Evolutionary conservation across 2,113 vertebrate species (phyloP).

Genomic region (Atrichornis clamosus): DNA sequence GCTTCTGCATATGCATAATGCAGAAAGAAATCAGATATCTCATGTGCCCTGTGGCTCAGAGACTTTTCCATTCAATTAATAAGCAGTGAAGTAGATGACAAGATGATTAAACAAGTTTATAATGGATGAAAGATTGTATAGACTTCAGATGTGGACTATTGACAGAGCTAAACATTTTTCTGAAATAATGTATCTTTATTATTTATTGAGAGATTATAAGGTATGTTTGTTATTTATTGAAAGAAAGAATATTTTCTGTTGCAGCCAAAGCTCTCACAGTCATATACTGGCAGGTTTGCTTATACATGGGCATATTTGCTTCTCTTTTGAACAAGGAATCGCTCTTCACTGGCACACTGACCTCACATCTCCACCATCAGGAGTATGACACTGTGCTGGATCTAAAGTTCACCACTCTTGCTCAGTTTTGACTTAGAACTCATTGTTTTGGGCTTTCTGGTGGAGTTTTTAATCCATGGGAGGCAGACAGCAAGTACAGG

Average conservation of each 20-base stretch:
- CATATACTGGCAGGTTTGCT: background rate
- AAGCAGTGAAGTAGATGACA: conserved; percentile 16
- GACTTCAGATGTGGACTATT: background rate
- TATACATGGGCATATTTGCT: background rate
- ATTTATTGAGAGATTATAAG: background rate
- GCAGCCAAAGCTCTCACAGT: background rate
- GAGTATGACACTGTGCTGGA: background rate
- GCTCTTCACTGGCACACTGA: background rate
- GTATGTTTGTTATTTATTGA: background rate
- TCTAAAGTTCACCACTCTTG: background rate
- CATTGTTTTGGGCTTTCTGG: background rate
- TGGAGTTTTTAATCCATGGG: background rate
- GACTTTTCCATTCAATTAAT: conserved; percentile 18
- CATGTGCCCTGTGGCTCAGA: background rate
- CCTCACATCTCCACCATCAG: background rate
- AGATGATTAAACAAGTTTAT: conserved; percentile 31
- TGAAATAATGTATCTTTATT: background rate
- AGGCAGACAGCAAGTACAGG: background rate
- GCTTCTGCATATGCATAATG: background rate
- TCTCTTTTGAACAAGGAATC: background rate
- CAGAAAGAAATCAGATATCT: background rate
- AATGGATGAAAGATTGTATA: background rate
- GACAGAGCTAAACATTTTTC: background rate
- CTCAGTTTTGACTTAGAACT: background rate
- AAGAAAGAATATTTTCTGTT: background rate